A percentile compares a stretch with the other conserved stretches of the same genome.
These are phyloP conservation scores for Scleropages formosus DNA, from an alignment of 2,797 vertebrate species.

Conservation along the genomic window DNA sequence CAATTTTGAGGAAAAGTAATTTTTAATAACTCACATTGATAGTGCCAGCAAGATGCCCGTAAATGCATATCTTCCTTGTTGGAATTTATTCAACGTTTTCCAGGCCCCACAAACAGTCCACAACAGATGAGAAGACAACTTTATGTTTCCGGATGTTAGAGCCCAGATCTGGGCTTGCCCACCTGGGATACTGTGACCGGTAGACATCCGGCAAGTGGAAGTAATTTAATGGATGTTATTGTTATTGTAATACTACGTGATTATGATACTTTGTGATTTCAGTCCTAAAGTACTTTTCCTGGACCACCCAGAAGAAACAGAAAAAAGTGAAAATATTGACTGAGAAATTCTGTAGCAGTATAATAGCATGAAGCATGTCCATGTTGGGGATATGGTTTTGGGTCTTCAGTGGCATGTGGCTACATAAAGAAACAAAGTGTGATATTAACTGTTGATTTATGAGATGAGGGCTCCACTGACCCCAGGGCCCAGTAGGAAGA, in stretches of 20 bases:
- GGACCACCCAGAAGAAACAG: constrained; percentile 12
- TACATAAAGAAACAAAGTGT: not conserved
- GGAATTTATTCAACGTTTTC: not conserved
- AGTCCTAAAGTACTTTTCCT: not conserved
- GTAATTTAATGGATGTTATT: not conserved
- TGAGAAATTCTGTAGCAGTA: not conserved
- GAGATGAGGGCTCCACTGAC: not conserved
- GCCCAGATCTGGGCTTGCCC: not conserved
- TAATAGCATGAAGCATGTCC: not conserved
- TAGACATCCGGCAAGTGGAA: not conserved
- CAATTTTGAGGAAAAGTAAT: not conserved
- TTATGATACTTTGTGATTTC: not conserved
- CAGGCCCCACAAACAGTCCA: not conserved
- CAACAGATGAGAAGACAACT: not conserved
- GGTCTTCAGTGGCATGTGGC: not conserved
- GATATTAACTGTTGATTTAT: not conserved
- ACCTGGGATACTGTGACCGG: not conserved
- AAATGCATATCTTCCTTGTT: not conserved
- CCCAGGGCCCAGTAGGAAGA: not conserved
- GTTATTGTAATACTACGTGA: not conserved
- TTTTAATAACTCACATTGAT: not conserved
- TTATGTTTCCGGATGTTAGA: not conserved
- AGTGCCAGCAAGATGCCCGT: not conserved
- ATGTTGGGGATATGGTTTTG: not conserved
- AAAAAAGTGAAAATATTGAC: not conserved